Evolutionary conservation across 2,797 vertebrate species (phyloP).

Genomic region (Picus viridis): DNA sequence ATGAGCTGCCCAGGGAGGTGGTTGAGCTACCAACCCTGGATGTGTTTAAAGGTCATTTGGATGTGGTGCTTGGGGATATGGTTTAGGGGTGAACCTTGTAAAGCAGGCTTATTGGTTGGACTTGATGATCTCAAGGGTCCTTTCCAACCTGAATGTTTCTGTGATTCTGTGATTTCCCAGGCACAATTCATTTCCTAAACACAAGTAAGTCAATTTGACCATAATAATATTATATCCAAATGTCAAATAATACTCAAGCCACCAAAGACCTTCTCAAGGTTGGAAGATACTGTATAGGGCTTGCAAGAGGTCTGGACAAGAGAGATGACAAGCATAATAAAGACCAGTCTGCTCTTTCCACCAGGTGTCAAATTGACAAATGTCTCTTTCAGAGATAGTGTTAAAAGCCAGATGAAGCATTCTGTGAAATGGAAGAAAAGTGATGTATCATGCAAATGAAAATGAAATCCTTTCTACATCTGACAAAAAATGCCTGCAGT

Average conservation of each 20-base stretch:
- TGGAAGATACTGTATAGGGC: rapidly evolving
- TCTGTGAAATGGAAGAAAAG: background rate
- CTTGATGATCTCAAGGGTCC: too few relatives aligned
- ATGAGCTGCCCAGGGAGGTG: too few relatives aligned
- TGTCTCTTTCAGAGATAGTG: background rate
- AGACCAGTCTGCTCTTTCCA: background rate
- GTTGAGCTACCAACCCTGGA: too few relatives aligned
- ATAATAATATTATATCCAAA: background rate
- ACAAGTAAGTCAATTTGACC: background rate
- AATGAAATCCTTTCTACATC: background rate
- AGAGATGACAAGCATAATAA: background rate
- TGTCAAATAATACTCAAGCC: background rate
- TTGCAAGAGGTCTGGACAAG: background rate
- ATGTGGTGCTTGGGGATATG: too few relatives aligned
- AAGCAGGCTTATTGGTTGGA: too few relatives aligned
- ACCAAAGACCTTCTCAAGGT: background rate
- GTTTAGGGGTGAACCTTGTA: too few relatives aligned
- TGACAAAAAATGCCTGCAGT: background rate
- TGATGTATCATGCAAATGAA: background rate
- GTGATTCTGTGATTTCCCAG: background rate
- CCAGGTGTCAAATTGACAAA: background rate
- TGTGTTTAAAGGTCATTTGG: too few relatives aligned
- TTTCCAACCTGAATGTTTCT: too few relatives aligned
- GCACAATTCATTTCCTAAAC: background rate
- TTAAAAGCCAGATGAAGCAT: background rate